These are phyloP conservation scores for Phyllopteryx taeniolatus DNA, from an alignment of 2,113 vertebrate genomes.

Conservation along the genomic window DNA sequence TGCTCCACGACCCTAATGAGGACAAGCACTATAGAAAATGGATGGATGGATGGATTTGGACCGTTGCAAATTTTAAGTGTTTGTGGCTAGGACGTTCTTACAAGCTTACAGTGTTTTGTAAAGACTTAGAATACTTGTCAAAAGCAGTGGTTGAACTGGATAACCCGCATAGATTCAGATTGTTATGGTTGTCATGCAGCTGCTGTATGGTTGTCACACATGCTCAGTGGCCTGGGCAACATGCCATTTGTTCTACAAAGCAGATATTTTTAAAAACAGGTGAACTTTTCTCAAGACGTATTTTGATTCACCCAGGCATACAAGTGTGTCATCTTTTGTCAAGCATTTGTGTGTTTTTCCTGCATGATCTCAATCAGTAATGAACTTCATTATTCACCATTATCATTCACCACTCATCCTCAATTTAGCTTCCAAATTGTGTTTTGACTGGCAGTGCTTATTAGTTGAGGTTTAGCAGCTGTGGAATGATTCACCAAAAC, in stretches of 20 bases:
- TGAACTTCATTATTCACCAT: constrained; percentile 10
- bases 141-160: constrained; percentile 24
- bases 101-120: constrained; percentile 25
- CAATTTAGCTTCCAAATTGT: constrained; percentile 36
- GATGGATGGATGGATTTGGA: not conserved
- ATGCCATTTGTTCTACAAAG: constrained; percentile 54
- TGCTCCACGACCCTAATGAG: not conserved
- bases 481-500: constrained; percentile 4
- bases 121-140: constrained; percentile 32
- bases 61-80: not conserved
- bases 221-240: constrained; percentile 37
- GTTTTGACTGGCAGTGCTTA: constrained; percentile 19
- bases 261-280: constrained; percentile 31
- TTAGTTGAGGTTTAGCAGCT: constrained; percentile 1
- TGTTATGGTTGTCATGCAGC: constrained; percentile 46
- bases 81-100: constrained; percentile 10
- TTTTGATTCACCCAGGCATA: constrained; percentile 40
- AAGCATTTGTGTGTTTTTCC: constrained; percentile 50
- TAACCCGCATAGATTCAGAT: constrained; percentile 47
- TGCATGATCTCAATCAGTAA: constrained; percentile 40
- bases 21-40: not conserved
- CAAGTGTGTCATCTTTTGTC: constrained; percentile 50
- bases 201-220: constrained; percentile 45
- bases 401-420: constrained; percentile 6
- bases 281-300: constrained; percentile 27